Evolutionary conservation across 2,797 vertebrate species (phyloP), one percentile per base, ranked within the genome.

Genomic region (Tympanoctomys barrerae): DNA sequence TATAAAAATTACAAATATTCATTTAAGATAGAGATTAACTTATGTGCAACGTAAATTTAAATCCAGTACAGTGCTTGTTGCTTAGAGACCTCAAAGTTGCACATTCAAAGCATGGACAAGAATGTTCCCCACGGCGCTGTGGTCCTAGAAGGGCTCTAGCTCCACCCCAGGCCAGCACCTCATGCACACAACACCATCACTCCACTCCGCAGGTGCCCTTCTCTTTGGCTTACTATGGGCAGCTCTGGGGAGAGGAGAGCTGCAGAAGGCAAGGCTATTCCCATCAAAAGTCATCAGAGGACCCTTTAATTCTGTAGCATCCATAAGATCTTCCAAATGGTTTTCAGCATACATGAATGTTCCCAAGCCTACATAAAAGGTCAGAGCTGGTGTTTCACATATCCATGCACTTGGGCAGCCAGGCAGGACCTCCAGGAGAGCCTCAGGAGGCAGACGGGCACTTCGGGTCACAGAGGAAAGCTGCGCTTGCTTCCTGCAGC

Each of bases 401-500:
- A 18, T 4, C 9, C 61, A 3, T 66, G 16, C 4, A 49, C 33
- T 84, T 57, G 13, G 9, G 61, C 66, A 87, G 77, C 24, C 26
- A n/a, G 59, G 93, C 77, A 70, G 42, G 24, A 36, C 5, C 59
- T 77, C 10, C 16, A 71, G 71, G 14, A 33, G 28, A 33, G n/a
- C 36, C 7, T 9, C 11, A 59, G 28, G 5, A 12, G n/a, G 28
- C 1, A 4, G 71, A 39, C 24, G 59, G 57, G 42, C 33, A 16
- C 36, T 12, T 59, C 36, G 19, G 14, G 33, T 61, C 3, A 2
- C 28, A 36, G 28, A 24, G 6, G 2, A 77, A 33, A 7, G 5
- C 2, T 4, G 19, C 7, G n/a, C 18, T 4, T 9, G 4, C 10
- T 49, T 7, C 2, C 11, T 14, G 42, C 0, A 39, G 5, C 59